Conservation (phyloP, 2,113 vertebrate genomes). For the Campylomormyrus tamandua region DNA sequence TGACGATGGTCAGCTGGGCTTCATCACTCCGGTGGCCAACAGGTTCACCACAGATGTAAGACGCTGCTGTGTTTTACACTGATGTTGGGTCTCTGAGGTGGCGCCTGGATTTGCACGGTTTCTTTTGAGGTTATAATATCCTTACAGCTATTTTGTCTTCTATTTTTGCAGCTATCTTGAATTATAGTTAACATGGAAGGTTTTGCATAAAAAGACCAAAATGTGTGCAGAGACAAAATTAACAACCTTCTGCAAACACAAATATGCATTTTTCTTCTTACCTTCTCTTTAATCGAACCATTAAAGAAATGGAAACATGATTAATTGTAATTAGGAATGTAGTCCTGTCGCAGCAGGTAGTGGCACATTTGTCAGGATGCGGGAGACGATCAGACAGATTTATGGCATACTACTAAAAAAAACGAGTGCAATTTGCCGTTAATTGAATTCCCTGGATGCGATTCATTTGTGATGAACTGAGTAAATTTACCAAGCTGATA, state of each 20-base stretch:
- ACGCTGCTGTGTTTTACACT: not conserved
- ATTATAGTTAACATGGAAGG: not conserved
- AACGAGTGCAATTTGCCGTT: not conserved
- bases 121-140: not conserved
- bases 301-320: not conserved
- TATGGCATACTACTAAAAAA: not conserved
- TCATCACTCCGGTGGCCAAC: conserved; percentile 85
- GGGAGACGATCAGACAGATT: not conserved
- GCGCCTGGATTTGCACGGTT: not conserved
- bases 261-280: not conserved
- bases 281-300: not conserved
- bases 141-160: not conserved
- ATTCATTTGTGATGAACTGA: not conserved
- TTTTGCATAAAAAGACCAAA: not conserved
- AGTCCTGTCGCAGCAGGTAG: not conserved
- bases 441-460: not conserved
- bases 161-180: not conserved
- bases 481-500: not conserved
- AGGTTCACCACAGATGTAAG: conserved; percentile 83
- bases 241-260: not conserved
- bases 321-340: not conserved
- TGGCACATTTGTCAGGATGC: not conserved
- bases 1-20: conserved; percentile 88
- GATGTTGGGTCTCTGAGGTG: not conserved
- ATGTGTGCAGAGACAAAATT: not conserved